Conservation (phyloP, 2,113 vertebrate species). For the Chloropsis hardwickii region DNA sequence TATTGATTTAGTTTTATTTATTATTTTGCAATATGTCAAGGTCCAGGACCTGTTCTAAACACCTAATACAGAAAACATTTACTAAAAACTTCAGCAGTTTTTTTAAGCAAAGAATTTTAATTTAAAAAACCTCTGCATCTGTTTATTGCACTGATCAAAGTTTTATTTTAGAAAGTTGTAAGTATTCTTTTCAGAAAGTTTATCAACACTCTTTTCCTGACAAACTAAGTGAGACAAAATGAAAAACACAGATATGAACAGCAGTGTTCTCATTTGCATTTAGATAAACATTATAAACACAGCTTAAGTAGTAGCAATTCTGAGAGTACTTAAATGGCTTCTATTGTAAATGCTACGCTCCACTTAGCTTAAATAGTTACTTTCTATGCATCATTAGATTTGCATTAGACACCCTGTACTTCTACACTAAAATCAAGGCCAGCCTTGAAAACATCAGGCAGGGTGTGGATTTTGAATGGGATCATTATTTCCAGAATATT, state of each 20-base stretch:
- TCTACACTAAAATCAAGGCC: not conserved
- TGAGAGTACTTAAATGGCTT: not conserved
- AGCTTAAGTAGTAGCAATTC: not conserved
- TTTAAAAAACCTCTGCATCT: not conserved
- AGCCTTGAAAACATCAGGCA: not conserved
- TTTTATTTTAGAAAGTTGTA: not conserved
- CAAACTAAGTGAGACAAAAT: not conserved
- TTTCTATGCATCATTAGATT: not conserved
- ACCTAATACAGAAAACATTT: not conserved
- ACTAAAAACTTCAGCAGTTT: not conserved
- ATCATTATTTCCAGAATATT: not conserved
- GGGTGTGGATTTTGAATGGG: not conserved
- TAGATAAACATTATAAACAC: slow-evolving; percentile 36
- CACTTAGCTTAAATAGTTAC: not conserved
- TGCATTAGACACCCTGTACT: not conserved
- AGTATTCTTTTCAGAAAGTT: not conserved
- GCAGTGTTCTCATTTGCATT: slow-evolving; percentile 28
- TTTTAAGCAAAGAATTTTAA: not conserved
- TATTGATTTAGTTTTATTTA: not conserved
- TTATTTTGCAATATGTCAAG: not conserved
- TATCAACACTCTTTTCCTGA: not conserved
- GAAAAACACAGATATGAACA: not conserved
- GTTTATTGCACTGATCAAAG: not conserved
- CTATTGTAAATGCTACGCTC: not conserved
- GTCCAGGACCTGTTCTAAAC: not conserved